Evolutionary conservation across 2,888 invertebrate species (phyloP), one percentile per base, ranked within the genome.

Genomic region (Ctena decussata): DNA sequence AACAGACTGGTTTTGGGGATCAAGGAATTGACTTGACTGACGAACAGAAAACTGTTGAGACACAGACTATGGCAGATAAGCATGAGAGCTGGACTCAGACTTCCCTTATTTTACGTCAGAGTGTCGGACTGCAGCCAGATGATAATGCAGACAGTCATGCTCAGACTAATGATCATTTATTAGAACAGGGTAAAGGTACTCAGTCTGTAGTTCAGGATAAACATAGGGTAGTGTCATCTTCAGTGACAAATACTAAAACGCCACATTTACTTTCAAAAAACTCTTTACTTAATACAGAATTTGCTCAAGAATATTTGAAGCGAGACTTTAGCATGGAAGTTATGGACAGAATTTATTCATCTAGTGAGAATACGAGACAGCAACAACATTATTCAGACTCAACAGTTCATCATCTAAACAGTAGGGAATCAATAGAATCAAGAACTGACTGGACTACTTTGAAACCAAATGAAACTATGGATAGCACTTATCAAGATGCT

Each of bases 261-360:
- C 91, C 91, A 12, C 79, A 86, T 35, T 71, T 92, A 8, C 77
- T 92, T 11, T 91, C 93, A 0, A 89, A 84, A 57, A 80, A 89
- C 44, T 92, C 93, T 1, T 77, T 93, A 73, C 30, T 92, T 70
- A 83, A 87, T 27, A 91, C 90, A 27, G 87, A 90, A 32, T 93
- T 93, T 90, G 93, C 92, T 49, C 86, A 89, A 70, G 90, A 89
- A 32, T 91, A 93, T 82, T 81, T 93, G 24, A 80, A 81, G 18
- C 60, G 91, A 27, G 90, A 89, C 41, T 88, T 74, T 44, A 77
- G 80, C 65, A 73, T 53, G 27, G 81, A 84, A 46, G 84, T 86
- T 30, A 84, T 88, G 82, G 88, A 88, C 37, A 76, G 73, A 53
- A 88, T 86, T 11, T 88, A 88, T 77, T 46, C 41, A 18, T 46